These are phyloP conservation scores for Tetramorium alpestre DNA, from an alignment of 1,140 invertebrate genomes.

Conservation along the genomic window DNA sequence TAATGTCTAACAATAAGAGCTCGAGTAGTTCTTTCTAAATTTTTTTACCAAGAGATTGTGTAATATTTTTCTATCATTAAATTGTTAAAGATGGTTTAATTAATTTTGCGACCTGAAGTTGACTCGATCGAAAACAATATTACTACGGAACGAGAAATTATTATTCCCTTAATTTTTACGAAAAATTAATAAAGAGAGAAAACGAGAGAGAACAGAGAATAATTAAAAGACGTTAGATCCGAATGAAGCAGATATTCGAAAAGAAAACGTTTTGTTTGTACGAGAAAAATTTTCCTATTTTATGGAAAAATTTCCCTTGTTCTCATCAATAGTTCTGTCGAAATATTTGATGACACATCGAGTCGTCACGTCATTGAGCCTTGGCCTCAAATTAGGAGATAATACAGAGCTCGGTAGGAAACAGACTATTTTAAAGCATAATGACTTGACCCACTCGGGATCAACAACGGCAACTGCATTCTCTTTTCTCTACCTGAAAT, in stretches of 20 bases:
- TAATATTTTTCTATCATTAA: not conserved
- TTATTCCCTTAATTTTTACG: not conserved
- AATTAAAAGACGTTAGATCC: not conserved
- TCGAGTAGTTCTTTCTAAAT: not conserved
- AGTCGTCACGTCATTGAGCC: constrained; percentile 61
- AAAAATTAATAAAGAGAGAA: not conserved
- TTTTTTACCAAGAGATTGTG: not conserved
- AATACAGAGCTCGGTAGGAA: constrained; percentile 65
- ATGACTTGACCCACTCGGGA: constrained; percentile 64
- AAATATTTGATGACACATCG: constrained; percentile 36
- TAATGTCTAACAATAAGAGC: not conserved
- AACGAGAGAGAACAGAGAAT: not conserved
- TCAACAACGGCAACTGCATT: constrained; percentile 40
- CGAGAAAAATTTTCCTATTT: not conserved
- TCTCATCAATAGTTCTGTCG: not conserved
- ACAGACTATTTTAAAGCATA: constrained; percentile 68
- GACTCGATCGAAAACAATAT: not conserved
- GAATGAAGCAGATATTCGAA: not conserved
- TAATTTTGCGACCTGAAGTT: not conserved
- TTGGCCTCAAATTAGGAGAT: constrained; percentile 72
- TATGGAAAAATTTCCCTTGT: not conserved
- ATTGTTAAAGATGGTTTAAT: not conserved
- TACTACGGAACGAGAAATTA: not conserved
- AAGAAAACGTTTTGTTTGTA: not conserved
- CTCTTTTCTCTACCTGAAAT: constrained; percentile 11